A percentile compares a stretch with the other conserved stretches of the same genome.
phyloP scores from a whole-genome alignment of 1,140 invertebrate species.

The Cyclina sinensis region DNA sequence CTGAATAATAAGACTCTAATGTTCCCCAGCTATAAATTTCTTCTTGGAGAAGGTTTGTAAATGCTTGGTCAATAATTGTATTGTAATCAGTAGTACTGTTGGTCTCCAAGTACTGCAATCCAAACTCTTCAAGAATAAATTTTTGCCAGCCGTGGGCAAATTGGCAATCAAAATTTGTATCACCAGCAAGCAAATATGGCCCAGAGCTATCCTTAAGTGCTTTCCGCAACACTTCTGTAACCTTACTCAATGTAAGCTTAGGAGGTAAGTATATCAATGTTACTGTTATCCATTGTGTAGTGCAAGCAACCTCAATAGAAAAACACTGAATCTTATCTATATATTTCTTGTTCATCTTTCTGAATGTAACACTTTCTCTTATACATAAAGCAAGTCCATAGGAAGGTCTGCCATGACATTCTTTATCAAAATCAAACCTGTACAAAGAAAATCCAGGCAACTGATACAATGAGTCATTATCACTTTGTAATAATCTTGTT shows the following conservation, averaged over 20 bases:
- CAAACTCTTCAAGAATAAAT: neutral
- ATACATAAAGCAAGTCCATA: constrained; percentile 11
- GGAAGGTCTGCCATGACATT: neutral
- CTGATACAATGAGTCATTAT: neutral
- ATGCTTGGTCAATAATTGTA: neutral
- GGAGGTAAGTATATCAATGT: neutral
- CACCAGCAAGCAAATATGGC: neutral
- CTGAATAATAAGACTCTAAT: constrained; percentile 40
- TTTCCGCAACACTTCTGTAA: neutral
- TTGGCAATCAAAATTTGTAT: neutral
- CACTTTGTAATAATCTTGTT: neutral
- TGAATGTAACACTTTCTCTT: neutral
- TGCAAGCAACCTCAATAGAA: constrained; percentile 5
- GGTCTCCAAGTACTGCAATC: neutral
- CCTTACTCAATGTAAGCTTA: neutral
- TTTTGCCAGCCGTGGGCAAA: neutral
- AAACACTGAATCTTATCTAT: neutral
- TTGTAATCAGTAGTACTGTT: neutral
- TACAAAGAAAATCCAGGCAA: neutral
- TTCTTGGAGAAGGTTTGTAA: neutral
- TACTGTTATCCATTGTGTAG: neutral
- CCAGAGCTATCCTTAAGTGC: neutral
- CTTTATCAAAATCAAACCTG: neutral
- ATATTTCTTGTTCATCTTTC: neutral
- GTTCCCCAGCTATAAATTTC: neutral